Evolutionary conservation across 2,113 vertebrate genomes (phyloP).

Genomic region (Rattus norvegicus): DNA sequence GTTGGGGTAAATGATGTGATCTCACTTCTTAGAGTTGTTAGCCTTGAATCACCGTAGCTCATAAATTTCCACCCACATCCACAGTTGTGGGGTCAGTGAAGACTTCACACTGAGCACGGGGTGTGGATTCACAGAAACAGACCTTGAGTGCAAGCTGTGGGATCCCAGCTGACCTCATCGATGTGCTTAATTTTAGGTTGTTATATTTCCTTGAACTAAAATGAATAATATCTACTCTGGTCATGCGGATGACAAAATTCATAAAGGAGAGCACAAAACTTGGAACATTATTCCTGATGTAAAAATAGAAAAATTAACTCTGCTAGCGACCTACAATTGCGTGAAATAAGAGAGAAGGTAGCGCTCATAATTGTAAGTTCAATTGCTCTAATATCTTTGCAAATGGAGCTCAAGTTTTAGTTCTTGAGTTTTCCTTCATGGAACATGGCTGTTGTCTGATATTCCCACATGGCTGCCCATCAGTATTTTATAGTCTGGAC

Average conservation of each 20-base stretch:
- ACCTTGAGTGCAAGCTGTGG: neutral
- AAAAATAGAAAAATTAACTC: neutral
- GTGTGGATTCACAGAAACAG: neutral
- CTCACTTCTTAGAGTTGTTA: constrained; percentile 57
- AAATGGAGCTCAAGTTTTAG: accelerated
- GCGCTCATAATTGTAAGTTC: neutral
- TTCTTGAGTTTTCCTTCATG: neutral
- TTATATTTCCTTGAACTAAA: neutral
- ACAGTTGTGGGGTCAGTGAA: neutral
- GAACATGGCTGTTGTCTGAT: neutral
- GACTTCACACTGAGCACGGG: neutral
- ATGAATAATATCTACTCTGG: neutral
- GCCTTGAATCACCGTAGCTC: constrained; percentile 35
- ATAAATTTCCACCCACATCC: neutral
- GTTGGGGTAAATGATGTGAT: constrained; percentile 65
- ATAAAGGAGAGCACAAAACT: neutral
- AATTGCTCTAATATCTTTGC: neutral
- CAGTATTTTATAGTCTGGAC: neutral
- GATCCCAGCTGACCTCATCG: neutral
- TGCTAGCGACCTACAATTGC: neutral
- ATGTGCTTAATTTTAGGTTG: neutral
- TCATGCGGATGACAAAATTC: neutral
- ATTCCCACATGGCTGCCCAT: neutral
- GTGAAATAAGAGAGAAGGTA: neutral
- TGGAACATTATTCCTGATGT: constrained; percentile 6